Evolutionary conservation across 2,888 invertebrate genomes (phyloP).

Genomic region (Scaptomyza caliginosa): DNA sequence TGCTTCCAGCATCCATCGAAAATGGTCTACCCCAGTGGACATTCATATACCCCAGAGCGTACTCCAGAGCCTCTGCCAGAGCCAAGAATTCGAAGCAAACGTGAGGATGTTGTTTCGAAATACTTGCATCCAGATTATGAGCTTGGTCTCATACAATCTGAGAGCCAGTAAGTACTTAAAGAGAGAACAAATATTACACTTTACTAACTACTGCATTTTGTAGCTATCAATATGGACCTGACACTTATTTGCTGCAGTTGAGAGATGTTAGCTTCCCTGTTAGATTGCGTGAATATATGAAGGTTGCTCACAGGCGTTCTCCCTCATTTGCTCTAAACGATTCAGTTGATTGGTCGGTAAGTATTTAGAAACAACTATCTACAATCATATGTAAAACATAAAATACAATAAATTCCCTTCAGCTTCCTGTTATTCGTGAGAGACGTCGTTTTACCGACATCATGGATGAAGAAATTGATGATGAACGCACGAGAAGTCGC

Average conservation of each 20-base stretch:
- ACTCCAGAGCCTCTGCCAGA: constrained; percentile 87
- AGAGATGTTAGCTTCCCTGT: constrained; percentile 98
- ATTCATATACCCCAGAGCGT: constrained; percentile 91
- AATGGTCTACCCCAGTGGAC: constrained; percentile 96
- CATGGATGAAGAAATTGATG: constrained; percentile 98
- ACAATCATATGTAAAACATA: not conserved
- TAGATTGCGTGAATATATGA: constrained; percentile 95
- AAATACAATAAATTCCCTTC: constrained; percentile 38
- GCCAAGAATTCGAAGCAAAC: constrained; percentile 85
- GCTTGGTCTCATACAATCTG: constrained; percentile 91
- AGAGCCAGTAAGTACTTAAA: constrained; percentile 90
- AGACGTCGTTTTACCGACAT: constrained; percentile 95
- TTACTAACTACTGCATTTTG: no score
- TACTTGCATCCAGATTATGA: constrained; percentile 94
- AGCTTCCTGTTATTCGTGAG: constrained; percentile 95
- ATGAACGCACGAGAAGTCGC: constrained; percentile 90
- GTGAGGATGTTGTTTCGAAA: constrained; percentile 90
- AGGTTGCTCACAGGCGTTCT: constrained; percentile 92
- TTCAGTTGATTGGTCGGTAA: constrained; percentile 91
- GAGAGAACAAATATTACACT: not conserved
- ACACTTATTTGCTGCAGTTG: constrained; percentile 96
- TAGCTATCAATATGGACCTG: constrained; percentile 98
- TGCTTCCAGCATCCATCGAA: constrained; percentile 96
- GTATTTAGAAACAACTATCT: constrained; percentile 53
- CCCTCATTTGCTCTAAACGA: constrained; percentile 90